Evolutionary conservation across 30 jellyfish, hydroid and myxozoan genomes (phyloP), one percentile per base, ranked within the genome.

Genomic region (Aurelia aurita): DNA sequence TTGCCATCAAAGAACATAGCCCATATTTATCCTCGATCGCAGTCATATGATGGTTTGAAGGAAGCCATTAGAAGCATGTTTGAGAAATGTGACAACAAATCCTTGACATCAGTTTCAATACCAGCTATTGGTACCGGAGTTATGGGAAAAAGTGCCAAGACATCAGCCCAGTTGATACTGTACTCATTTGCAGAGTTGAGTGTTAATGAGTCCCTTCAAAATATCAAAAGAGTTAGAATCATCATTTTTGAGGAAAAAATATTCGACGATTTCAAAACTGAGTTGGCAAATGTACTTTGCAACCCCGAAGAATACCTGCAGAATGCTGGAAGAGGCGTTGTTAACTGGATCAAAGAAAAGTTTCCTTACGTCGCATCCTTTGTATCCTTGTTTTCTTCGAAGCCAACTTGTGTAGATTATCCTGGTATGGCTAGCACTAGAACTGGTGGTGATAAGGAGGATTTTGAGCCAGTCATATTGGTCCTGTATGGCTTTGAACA

Each of bases 91-190:
- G 79, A 80, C 19, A 15, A 60, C 4, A 47, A 80, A 46, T 14
- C 27, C 5, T 16, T 80, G 58, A 28, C 21, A 16, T 62, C 90
- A 5, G 80, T 80, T 14, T 80, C 90, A 27, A 20, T 80, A 15
- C 90, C 90, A 3, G 90, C 90, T 8, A 80, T 80, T 23, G 90
- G 90, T 8, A 80, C 90, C 2, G 90, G 90, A 46, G 32, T 80
- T 21, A 34, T 80, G 18, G 90, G 90, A 23, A 63, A 62, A 47
- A 59, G 57, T 16, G 69, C 90, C 2, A 59, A 46, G 53, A 74
- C 66, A 44, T 80, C 90, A 14, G 90, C 90, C 3, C 22, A 47
- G 58, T 25, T 80, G 63, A 80, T 80, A 19, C 60, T 80, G 73
- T 58, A 55, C n/a, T 35, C 90, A 16, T 80, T 80, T 45, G 90